A percentile compares a stretch with the other conserved stretches of the same genome.
Evolutionary conservation across 2,888 invertebrate genomes (phyloP).

Genomic region (Eutolmus rufibarbis): DNA sequence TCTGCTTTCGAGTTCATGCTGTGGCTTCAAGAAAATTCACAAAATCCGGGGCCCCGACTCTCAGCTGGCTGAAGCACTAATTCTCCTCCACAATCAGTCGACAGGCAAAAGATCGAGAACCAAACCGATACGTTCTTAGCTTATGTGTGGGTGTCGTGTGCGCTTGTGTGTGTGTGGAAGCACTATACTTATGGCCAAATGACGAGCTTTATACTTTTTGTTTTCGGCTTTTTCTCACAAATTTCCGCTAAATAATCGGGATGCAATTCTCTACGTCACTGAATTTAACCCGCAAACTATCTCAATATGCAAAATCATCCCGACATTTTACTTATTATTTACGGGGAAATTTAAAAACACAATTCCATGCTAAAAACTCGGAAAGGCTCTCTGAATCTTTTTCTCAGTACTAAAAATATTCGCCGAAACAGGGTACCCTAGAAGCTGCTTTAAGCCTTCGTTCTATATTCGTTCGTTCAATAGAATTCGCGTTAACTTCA

Average conservation of each 20-base stretch:
- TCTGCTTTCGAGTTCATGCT: slow-evolving; percentile 87
- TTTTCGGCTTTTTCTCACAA: slow-evolving; percentile 23
- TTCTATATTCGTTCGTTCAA: background rate
- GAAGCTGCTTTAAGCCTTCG: background rate
- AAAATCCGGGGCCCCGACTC: background rate
- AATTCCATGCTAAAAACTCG: slow-evolving; percentile 2
- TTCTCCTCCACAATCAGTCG: background rate
- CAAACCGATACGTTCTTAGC: background rate
- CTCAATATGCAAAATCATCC: background rate
- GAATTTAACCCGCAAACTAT: background rate
- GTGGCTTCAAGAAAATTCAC: slow-evolving; percentile 9
- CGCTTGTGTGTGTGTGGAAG: background rate
- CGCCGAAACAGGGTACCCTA: background rate
- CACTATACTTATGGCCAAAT: background rate
- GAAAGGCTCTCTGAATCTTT: slow-evolving; percentile 11
- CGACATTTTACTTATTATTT: slow-evolving; percentile 20
- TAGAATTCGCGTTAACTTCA: background rate
- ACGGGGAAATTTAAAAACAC: slow-evolving; percentile 23
- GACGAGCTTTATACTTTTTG: slow-evolving; percentile 29
- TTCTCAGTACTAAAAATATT: background rate
- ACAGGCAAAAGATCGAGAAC: slow-evolving; percentile 15
- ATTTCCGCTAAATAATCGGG: background rate
- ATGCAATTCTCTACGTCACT: background rate
- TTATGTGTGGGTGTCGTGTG: background rate
- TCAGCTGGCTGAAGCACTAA: background rate